Evolutionary conservation across 2,113 vertebrate species (phyloP), one percentile per base, ranked within the genome.

Genomic region (Hippocampus mohnikei): DNA sequence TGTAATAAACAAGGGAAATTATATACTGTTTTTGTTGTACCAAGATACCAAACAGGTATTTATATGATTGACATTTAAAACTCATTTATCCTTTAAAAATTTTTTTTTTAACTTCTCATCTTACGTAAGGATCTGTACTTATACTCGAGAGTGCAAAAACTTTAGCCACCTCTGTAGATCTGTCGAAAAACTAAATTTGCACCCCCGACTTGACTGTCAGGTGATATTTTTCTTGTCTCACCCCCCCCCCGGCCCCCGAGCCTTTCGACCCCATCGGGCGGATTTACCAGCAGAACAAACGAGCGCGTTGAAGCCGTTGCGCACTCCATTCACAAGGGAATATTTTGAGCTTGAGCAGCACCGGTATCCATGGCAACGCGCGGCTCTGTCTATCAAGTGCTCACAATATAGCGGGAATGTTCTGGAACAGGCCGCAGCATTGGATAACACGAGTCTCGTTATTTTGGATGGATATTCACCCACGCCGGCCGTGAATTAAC

Each of bases 311-410:
- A 79, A 81, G 80, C 79, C 33, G 68, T 18, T 84, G 78, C 69
- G 75, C 75, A 83, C 79, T 79, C 85, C 91, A 76, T 93, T 93
- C 91, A 87, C 85, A 63, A 87, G 91, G 93, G 92, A 94, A 93
- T 92, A 93, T 91, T 91, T 90, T 91, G 89, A 93, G 93, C 87
- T 90, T 90, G 89, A 78, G 91, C 94, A 93, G 93, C 77, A 75
- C 87, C 72, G 85, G 88, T 96, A 93, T 91, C 95, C 93, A 94
- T 94, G 93, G 93, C 88, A 96, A 96, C 93, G 18, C 81, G 86
- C 77, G 73, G 92, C 90, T 92, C 90, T 69, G 87, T 90, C 91
- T 88, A 87, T 84, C 84, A 88, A 91, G 79, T 85, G 84, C 85
- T 85, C 8, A 85, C 87, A 85, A 88, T 81, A 91, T 88, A 91